Percentiles rank a stretch among this genome's conserved stretches.
Evolutionary conservation across 2,888 invertebrate genomes (phyloP).

Genomic region (Zaprionus obscuricornis): DNA sequence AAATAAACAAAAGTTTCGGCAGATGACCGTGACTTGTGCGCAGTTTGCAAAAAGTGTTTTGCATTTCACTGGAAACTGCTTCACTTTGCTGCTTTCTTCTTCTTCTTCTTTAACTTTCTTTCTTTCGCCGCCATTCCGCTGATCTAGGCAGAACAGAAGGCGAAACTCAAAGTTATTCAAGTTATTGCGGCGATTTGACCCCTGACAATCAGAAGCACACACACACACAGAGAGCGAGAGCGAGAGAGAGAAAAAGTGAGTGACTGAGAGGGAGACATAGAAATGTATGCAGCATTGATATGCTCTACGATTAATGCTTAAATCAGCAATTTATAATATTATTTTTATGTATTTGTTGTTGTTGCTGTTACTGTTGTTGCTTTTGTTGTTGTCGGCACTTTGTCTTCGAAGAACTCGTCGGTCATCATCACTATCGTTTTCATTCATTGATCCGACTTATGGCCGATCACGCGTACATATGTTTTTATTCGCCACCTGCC

Average conservation of each 20-base stretch:
- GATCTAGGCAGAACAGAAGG: conserved; percentile 67
- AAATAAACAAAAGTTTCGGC: conserved; percentile 66
- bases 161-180: conserved; percentile 63
- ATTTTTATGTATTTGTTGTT: conserved; percentile 16
- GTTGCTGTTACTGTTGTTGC: conserved; percentile 16
- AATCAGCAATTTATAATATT: conserved; percentile 21
- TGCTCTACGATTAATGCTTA: conserved; percentile 10
- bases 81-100: conserved; percentile 56
- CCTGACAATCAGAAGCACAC: conserved; percentile 35
- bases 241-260: too few relatives aligned
- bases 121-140: conserved; percentile 64
- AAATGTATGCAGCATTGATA: too few relatives aligned
- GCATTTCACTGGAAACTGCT: conserved; percentile 70
- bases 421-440: conserved; percentile 56
- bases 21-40: conserved; percentile 82
- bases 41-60: conserved; percentile 75
- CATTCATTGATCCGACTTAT: conserved; percentile 75
- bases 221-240: background rate
- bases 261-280: too few relatives aligned
- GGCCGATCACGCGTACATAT: conserved; percentile 70
- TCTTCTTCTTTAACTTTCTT: conserved; percentile 74
- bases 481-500: conserved; percentile 56
- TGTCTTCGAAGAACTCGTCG: too few relatives aligned
- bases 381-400: conserved; percentile 38
- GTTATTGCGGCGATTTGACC: conserved; percentile 57